phyloP scores from a whole-genome alignment of 2,797 vertebrate species.

The Petrocephalus schoutedeni region DNA sequence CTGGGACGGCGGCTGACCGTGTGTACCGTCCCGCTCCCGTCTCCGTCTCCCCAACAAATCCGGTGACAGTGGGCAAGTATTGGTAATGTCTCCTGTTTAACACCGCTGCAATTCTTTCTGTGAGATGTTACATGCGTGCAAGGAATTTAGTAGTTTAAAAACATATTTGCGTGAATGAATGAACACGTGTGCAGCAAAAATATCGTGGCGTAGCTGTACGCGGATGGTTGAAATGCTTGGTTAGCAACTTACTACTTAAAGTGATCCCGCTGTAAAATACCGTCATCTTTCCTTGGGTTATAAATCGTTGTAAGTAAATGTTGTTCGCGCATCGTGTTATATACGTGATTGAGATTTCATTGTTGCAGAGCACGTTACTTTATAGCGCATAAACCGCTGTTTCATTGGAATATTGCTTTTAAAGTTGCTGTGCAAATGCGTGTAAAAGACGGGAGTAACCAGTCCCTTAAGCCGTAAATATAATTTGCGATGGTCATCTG shows the following conservation, averaged over 20 bases:
- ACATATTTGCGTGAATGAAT: not conserved
- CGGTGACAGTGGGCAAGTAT: not conserved
- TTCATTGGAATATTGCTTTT: not conserved
- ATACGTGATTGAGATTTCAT: not conserved
- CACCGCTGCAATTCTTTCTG: constrained; percentile 9
- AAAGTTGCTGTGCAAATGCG: not conserved
- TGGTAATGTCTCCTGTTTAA: not conserved
- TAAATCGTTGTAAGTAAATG: not conserved
- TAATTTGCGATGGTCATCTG: not conserved
- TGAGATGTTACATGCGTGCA: not conserved
- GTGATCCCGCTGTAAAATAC: not conserved
- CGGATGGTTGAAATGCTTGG: not conserved
- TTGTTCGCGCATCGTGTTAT: not conserved
- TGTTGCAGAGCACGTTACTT: not conserved
- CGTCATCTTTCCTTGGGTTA: not conserved
- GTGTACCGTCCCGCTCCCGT: not conserved
- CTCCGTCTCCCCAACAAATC: not conserved
- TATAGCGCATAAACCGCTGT: not conserved
- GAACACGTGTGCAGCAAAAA: not conserved
- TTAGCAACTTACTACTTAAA: not conserved
- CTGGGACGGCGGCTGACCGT: not conserved
- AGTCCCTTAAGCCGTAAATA: not conserved
- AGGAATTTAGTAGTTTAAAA: not conserved
- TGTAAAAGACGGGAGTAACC: not conserved
- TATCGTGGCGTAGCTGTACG: not conserved